Base-by-base conservation (phyloP, 2,797 vertebrate species). In the Simalia tracyae region DNA sequence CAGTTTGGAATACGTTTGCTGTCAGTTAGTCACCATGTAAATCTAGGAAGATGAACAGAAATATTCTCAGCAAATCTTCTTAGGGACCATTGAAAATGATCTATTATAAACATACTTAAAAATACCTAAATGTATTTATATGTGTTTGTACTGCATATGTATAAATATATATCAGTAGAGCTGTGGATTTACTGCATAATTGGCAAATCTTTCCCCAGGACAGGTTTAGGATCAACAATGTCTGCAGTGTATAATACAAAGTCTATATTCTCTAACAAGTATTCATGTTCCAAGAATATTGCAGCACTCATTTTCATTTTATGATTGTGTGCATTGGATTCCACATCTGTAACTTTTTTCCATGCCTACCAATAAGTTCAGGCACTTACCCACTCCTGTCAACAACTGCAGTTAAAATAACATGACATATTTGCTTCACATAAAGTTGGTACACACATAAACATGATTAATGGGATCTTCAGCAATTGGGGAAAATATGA, bases 51-150 rank as follows among this genome's bases (percentile, higher is more conserved):
- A 95, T 92, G 95, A 96, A 88, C 90, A 92, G 90, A 95, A 89
- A 95, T 89, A 95, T 94, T 96, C 94, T 95, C 95, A 94, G 94
- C 90, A 95, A 91, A 91, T 84, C 96, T 95, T 94, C 95, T 94
- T 96, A 96, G 0, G 89, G 94, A 96, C 31, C 89, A 90, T 93
- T 95, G 95, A 95, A 95, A 90, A 92, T 31, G 28, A 84, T 60
- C 26, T 90, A 87, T 36, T 87, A 86, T 59, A 81, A 87, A 59
- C 86, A 50, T 89, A 61, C 61, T 87, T 87, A 90, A 86, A 24
- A 90, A 87, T 87, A 92, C 59, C 64, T 86, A 72, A 89, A 68
- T 84, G 64, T 92, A 76, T 22, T 0, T 19, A 22, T 76, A 42
- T 42, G 31, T 76, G 12, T n/a, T 10, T 76, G 36, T 42, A 76